Evolutionary conservation across 2,113 vertebrate species (phyloP).

Genomic region (Hystrix brachyura): DNA sequence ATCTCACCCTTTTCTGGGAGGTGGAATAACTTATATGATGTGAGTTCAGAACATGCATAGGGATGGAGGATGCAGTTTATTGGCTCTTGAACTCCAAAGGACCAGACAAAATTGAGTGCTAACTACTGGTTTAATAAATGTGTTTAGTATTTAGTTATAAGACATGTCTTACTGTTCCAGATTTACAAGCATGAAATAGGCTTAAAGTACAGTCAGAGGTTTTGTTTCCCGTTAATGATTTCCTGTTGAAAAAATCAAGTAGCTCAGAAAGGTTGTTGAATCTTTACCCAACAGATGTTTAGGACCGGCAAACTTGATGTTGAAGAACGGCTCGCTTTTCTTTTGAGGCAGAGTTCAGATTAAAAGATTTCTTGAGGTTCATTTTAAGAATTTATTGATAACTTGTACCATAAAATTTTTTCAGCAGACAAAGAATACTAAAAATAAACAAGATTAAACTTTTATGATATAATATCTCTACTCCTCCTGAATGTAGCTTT

Average conservation of each 20-base stretch:
- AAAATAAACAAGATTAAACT: conserved; percentile 59
- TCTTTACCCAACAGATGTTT: conserved; percentile 1
- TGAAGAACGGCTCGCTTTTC: neutral
- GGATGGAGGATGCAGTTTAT: neutral
- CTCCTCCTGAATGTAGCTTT: neutral
- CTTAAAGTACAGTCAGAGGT: conserved; percentile 15
- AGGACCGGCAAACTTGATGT: neutral
- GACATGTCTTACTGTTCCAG: conserved; percentile 2
- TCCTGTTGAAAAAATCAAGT: neutral
- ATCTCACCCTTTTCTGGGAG: neutral
- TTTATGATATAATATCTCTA: neutral
- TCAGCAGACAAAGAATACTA: conserved; percentile 56
- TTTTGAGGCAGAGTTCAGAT: conserved; percentile 35
- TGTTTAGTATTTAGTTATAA: conserved; percentile 34
- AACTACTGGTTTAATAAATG: conserved; percentile 62
- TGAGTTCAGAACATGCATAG: neutral
- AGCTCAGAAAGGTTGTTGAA: neutral
- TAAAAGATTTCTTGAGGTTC: conserved; percentile 40
- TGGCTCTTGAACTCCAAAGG: neutral
- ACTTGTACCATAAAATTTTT: neutral
- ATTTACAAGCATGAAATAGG: conserved; percentile 10
- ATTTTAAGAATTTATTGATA: conserved; percentile 57
- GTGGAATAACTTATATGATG: neutral
- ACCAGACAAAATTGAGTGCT: conserved; percentile 57
- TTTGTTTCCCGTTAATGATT: conserved; percentile 18